Evolutionary conservation across 2,113 vertebrate genomes (phyloP).

Genomic region (Paradoxurus hermaphroditus): DNA sequence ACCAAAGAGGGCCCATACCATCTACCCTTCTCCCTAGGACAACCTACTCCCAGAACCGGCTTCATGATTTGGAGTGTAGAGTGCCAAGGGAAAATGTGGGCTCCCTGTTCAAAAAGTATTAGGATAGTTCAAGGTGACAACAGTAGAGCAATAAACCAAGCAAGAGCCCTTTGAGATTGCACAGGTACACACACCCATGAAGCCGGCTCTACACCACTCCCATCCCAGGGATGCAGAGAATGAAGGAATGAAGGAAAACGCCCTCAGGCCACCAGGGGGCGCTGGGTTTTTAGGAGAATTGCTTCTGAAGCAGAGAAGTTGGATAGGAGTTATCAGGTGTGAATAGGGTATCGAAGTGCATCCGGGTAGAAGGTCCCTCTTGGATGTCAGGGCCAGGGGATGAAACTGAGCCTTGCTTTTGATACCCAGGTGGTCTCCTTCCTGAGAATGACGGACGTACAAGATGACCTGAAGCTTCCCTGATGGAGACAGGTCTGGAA

Average conservation of each 20-base stretch:
- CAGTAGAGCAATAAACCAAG: not conserved
- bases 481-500: not conserved
- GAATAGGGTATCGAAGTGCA: rapidly evolving
- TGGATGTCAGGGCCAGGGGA: not conserved
- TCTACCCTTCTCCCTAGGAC: not conserved
- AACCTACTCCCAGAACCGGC: not conserved
- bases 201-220: too few species aligned
- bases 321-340: not conserved
- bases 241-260: not conserved
- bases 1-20: not conserved
- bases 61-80: not conserved
- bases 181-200: not conserved
- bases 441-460: not conserved
- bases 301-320: not conserved
- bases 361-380: not conserved
- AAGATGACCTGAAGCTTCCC: not conserved
- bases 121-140: not conserved
- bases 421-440: not conserved
- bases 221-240: too few species aligned
- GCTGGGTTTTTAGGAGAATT: not conserved
- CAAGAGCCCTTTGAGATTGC: rapidly evolving
- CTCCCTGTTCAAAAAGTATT: not conserved
- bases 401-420: not conserved
- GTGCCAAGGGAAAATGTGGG: not conserved
- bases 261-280: constrained; percentile 25